Conservation (phyloP, 92 coral and sea anemone genomes). For the Virgularia gustaviana region DNA sequence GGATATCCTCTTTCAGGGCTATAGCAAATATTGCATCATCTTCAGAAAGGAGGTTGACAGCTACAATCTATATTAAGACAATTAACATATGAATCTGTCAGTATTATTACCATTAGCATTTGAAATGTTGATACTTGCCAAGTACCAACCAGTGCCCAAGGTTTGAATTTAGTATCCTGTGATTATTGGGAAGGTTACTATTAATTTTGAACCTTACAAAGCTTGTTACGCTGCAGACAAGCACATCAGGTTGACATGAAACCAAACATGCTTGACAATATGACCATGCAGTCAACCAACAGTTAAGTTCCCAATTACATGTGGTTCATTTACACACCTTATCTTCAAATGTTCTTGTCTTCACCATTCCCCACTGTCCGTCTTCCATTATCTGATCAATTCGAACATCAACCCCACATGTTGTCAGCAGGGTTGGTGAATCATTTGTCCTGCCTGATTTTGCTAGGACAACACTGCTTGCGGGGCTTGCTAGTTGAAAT, state of each 20-base stretch:
- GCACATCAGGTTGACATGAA: too few species aligned
- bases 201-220: too few species aligned
- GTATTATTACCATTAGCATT: too few species aligned
- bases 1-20: slow-evolving; percentile 62
- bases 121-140: too few species aligned
- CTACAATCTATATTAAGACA: background rate
- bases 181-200: too few species aligned
- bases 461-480: slow-evolving; percentile 63
- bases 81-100: too few species aligned
- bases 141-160: too few species aligned
- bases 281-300: background rate
- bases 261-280: background rate
- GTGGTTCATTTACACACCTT: slow-evolving; percentile 46
- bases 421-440: slow-evolving; percentile 54
- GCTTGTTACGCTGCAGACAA: too few species aligned
- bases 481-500: slow-evolving; percentile 59
- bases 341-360: slow-evolving; percentile 60
- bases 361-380: slow-evolving; percentile 70
- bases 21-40: slow-evolving; percentile 42
- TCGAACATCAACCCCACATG: slow-evolving; percentile 60
- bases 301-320: background rate
- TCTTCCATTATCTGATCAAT: slow-evolving; percentile 60
- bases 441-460: slow-evolving; percentile 45
- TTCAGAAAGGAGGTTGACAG: slow-evolving; percentile 36
- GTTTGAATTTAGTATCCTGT: too few species aligned